Percentiles rank a stretch among this genome's conserved stretches.
Evolutionary conservation across 2,888 invertebrate species (phyloP).

Genomic region (Lamellibrachia columna): DNA sequence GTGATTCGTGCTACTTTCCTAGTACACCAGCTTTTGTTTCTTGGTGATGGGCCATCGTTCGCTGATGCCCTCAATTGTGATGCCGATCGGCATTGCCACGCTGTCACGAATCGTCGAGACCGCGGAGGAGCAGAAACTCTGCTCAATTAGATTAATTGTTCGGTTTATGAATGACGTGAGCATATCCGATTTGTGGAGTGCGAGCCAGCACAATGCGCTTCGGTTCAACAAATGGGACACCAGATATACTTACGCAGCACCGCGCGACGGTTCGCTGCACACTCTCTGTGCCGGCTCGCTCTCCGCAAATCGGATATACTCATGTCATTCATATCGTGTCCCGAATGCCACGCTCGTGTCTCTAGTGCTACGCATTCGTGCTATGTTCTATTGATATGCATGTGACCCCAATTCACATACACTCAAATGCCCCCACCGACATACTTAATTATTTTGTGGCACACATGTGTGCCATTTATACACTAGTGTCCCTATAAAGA

Average conservation of each 20-base stretch:
- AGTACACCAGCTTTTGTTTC: no score
- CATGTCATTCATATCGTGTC: no score
- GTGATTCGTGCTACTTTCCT: no score
- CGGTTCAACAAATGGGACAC: background rate
- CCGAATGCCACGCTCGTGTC: no score
- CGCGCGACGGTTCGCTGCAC: no score
- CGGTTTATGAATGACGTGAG: background rate
- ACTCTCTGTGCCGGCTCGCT: no score
- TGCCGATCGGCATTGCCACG: no score
- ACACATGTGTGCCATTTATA: background rate
- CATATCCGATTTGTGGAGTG: background rate
- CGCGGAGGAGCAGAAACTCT: background rate
- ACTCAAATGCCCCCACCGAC: background rate
- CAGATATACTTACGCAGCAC: no score
- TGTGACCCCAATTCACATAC: background rate
- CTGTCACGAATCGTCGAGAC: background rate
- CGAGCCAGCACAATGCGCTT: background rate
- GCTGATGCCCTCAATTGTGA: no score
- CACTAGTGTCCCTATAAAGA: no score
- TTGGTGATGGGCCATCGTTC: no score
- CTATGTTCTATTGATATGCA: background rate
- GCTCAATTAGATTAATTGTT: background rate
- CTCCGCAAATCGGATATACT: no score
- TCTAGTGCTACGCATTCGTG: background rate
- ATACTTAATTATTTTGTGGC: background rate